These are phyloP conservation scores for Leptinotarsa rubiginosa DNA, from an alignment of 2,888 invertebrate species.

Conservation along the genomic window DNA sequence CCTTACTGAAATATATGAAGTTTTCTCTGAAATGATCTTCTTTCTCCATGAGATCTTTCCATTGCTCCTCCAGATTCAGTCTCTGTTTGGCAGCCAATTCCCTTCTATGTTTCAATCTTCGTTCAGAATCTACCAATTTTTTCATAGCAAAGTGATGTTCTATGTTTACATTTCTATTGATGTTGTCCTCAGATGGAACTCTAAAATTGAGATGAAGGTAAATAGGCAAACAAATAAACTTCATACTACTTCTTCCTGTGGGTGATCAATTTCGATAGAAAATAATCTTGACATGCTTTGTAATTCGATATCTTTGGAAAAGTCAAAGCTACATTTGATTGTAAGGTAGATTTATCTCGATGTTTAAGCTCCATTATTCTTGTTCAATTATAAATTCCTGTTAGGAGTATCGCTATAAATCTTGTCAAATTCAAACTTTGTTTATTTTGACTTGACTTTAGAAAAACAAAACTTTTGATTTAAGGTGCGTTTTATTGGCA, in stretches of 20 bases:
- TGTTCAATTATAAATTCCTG: neutral
- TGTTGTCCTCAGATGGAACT: slow-evolving; percentile 33
- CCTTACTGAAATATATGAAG: slow-evolving; percentile 44
- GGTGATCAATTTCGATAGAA: neutral
- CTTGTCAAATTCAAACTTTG: no score
- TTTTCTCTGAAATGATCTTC: slow-evolving; percentile 40
- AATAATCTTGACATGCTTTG: slow-evolving; percentile 13
- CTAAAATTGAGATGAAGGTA: neutral
- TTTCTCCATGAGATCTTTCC: slow-evolving; percentile 42
- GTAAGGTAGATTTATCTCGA: neutral
- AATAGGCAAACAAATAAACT: neutral
- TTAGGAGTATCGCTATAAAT: neutral
- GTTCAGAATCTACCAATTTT: slow-evolving; percentile 33
- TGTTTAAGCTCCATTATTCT: slow-evolving; percentile 9
- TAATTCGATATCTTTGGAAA: slow-evolving; percentile 15
- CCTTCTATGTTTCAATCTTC: slow-evolving; percentile 35
- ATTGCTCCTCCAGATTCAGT: slow-evolving; percentile 37
- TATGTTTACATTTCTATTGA: slow-evolving; percentile 40
- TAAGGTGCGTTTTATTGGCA: no score
- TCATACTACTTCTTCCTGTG: neutral
- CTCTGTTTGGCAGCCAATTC: slow-evolving; percentile 32
- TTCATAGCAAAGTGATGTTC: slow-evolving; percentile 39
- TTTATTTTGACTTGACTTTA: no score
- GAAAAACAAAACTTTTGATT: no score
- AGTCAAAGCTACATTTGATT: neutral